Evolutionary conservation across 2,888 invertebrate genomes (phyloP), one percentile per base, ranked within the genome.

Genomic region (Dinocampus coccinellae): DNA sequence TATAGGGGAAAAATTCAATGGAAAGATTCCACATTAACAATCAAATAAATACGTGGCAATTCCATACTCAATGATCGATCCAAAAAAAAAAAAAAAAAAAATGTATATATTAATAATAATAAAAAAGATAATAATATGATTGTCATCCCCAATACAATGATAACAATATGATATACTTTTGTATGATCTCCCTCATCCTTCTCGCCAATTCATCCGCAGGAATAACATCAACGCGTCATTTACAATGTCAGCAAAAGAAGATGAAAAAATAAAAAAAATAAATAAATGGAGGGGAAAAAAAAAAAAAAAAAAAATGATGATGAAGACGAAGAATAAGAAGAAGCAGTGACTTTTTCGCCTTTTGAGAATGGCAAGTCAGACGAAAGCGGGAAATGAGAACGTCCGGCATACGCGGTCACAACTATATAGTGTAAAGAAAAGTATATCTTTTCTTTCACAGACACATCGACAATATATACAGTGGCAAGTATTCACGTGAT

Each of bases 311-410:
- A n/a, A n/a, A n/a, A n/a, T n/a, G n/a, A n/a, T n/a, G n/a, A n/a
- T n/a, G n/a, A n/a, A n/a, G n/a, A n/a, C n/a, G 33, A 33, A 33
- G 33, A 33, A 33, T 3, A 10, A n/a, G n/a, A 33, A 60, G 39
- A 63, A 63, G 63, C 47, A 63, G 42, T 11, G 61, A 39, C 47
- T 63, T 63, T 47, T 63, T 63, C 63, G 47, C 63, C 47, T 63
- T 63, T 63, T 63, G 36, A 65, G 20, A 65, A 55, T 36, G n/a
- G 16, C 55, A 34, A 55, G 66, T 39, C 24, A 26, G 67, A 63
- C 60, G 42, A 68, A 73, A 73, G 64, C 66, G 72, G 73, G 66
- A 73, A 75, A 75, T 73, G 47, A 66, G 53, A 70, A 72, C 68
- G 73, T 73, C 69, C 70, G 55, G 58, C 29, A 16, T n/a, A n/a